A percentile compares a stretch with the other conserved stretches of the same genome.
These are phyloP conservation scores for Zaprionus ghesquierei DNA, from an alignment of 1,140 invertebrate genomes.

Conservation along the genomic window DNA sequence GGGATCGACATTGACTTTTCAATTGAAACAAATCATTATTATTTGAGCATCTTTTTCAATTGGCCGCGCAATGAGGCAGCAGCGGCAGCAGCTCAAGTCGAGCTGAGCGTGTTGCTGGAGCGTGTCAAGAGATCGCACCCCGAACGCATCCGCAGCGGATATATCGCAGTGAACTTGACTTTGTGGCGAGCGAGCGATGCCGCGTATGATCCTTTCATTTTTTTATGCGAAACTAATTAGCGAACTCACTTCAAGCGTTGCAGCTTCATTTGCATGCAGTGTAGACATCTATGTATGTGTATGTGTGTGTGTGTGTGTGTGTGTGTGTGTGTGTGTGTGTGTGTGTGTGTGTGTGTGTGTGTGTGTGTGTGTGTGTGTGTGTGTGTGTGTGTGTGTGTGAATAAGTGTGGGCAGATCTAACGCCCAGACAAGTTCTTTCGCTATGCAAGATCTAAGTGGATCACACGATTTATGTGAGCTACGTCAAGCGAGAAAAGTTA, in stretches of 20 bases:
- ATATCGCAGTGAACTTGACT: conserved; percentile 38
- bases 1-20: conserved; percentile 71
- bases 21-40: conserved; percentile 81
- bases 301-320: background rate
- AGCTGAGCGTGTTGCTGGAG: conserved; percentile 36
- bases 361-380: background rate
- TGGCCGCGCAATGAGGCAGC: conserved; percentile 30
- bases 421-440: conserved; percentile 2
- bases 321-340: too few species aligned
- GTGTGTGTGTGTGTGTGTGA: background rate
- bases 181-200: conserved; percentile 11
- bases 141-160: conserved; percentile 52
- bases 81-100: conserved; percentile 5
- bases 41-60: conserved; percentile 70
- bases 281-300: background rate
- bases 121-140: conserved; percentile 71
- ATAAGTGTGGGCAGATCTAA: background rate
- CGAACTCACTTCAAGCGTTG: conserved; percentile 58
- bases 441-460: conserved; percentile 14
- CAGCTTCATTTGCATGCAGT: conserved; percentile 53
- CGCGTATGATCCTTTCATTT: conserved; percentile 38
- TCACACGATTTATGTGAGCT: conserved; percentile 21
- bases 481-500: conserved; percentile 21
- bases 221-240: conserved; percentile 62
- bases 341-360: background rate